Evolutionary conservation across 1,140 invertebrate genomes (phyloP), one percentile per base, ranked within the genome.

Genomic region (Bombus terrestris): DNA sequence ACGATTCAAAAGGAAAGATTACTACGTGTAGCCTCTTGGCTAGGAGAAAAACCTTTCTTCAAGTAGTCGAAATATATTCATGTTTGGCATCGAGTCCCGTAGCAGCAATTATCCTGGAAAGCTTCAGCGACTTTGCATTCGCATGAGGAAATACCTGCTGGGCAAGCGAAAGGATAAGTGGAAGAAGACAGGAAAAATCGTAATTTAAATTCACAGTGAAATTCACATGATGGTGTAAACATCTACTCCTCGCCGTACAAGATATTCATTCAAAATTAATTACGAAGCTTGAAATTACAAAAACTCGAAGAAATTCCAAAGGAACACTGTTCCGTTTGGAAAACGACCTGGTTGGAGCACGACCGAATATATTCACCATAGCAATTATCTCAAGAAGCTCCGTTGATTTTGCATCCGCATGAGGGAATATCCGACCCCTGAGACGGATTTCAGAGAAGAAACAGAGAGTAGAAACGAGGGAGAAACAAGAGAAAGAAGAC

Each of bases 351-450:
- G 35, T 79, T 43, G 28, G 22, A 41, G 53, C 77, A 71, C 62
- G 53, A 3, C 32, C 10, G 22, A 18, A 37, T 83, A 37, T 83
- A 62, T 83, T 37, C 85, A 39, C 53, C 47, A 86, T 85, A 90
- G 85, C 91, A 92, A 92, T 92, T 92, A 92, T 92, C 90, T 86
- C 88, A 82, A 88, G 89, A 82, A 90, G 81, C 75, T 90, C 87
- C 81, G 87, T 87, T 90, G 90, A 90, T 92, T 92, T 91, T 92
- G 89, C 87, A 92, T 91, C 76, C 89, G 90, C 90, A 91, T 87
- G 88, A 90, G 87, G 83, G 88, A 91, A 86, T 92, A 90, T 72
- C 83, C 87, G 79, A 76, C 74, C 84, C 83, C 43, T 68, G 47
- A 53, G 72, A 81, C n/a, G 37, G 9, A 66, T 68, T 18, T 37